A percentile compares a stretch with the other conserved stretches of the same genome.
These are phyloP conservation scores for Trichogramma dendrolimi DNA, from an alignment of 2,888 invertebrate genomes.

Conservation along the genomic window DNA sequence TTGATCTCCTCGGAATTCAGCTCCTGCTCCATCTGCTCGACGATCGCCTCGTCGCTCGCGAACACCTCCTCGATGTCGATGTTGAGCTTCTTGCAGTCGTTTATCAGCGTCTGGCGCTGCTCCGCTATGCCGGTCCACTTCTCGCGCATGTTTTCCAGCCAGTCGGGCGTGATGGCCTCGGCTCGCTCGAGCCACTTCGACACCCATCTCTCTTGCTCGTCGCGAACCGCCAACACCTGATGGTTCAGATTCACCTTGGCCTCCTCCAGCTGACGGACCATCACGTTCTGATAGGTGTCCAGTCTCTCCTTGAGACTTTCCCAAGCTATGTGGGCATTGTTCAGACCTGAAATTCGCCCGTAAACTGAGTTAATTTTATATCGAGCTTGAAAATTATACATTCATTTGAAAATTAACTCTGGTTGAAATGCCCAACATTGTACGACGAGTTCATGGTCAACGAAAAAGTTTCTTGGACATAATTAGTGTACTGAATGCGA, in stretches of 20 bases:
- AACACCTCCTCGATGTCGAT: slow-evolving; percentile 40
- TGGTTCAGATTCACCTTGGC: slow-evolving; percentile 48
- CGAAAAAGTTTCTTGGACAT: too few relatives aligned
- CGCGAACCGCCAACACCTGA: slow-evolving; percentile 43
- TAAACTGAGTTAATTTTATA: slow-evolving; percentile 1
- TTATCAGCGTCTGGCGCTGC: slow-evolving; percentile 37
- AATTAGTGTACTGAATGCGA: too few relatives aligned
- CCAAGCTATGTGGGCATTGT: slow-evolving; percentile 43
- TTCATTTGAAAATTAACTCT: background rate
- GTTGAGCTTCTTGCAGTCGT: slow-evolving; percentile 42
- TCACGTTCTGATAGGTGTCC: slow-evolving; percentile 43
- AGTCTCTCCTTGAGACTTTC: slow-evolving; percentile 43
- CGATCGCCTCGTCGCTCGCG: slow-evolving; percentile 32
- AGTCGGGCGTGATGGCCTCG: slow-evolving; percentile 41
- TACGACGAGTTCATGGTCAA: too few relatives aligned
- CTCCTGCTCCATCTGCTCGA: slow-evolving; percentile 37
- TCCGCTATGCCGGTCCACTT: slow-evolving; percentile 42
- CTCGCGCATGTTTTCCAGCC: slow-evolving; percentile 46
- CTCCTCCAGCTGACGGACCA: slow-evolving; percentile 46
- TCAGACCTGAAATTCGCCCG: slow-evolving; percentile 36
- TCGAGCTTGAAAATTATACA: background rate
- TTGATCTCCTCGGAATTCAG: slow-evolving; percentile 47
- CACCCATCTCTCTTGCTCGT: slow-evolving; percentile 48
- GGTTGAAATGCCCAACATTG: background rate
- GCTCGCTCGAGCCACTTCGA: slow-evolving; percentile 42